A percentile compares a stretch with the other conserved stretches of the same genome.
Conservation (phyloP, 2,888 invertebrate genomes). For the Sesia apiformis region DNA sequence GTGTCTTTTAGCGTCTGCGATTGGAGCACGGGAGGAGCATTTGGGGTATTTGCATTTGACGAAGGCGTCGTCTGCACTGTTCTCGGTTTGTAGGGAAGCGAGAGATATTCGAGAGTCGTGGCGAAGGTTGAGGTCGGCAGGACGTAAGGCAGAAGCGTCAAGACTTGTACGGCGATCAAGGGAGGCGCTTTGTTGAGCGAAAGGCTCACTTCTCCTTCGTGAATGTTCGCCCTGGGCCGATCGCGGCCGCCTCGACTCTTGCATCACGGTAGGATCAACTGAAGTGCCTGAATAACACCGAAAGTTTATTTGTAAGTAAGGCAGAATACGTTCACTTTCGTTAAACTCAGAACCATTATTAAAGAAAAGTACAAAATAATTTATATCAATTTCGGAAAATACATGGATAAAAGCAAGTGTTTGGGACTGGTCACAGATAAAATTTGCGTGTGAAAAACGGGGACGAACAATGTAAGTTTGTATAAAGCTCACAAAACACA, state of each 20-base stretch:
- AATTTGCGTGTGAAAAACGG: too few species aligned
- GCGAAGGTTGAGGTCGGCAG: constrained; percentile 44
- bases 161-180: constrained; percentile 77
- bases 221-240: constrained; percentile 63
- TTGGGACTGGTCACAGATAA: too few species aligned
- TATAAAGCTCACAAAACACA: too few species aligned
- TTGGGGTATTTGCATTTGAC: constrained; percentile 87
- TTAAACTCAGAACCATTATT: too few species aligned
- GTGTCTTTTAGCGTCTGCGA: constrained; percentile 84
- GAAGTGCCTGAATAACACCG: constrained; percentile 57
- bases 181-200: constrained; percentile 44
- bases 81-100: constrained; percentile 61
- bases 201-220: constrained; percentile 57
- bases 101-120: constrained; percentile 62
- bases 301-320: neutral
- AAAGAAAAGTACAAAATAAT: too few species aligned
- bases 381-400: too few species aligned
- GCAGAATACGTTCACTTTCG: too few species aligned
- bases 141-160: constrained; percentile 62
- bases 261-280: constrained; percentile 67
- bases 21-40: constrained; percentile 81
- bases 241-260: constrained; percentile 52
- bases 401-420: too few species aligned
- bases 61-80: constrained; percentile 67
- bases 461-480: too few species aligned